These are phyloP conservation scores for Takifugu flavidus DNA, from an alignment of 2,113 vertebrate species.

Conservation along the genomic window DNA sequence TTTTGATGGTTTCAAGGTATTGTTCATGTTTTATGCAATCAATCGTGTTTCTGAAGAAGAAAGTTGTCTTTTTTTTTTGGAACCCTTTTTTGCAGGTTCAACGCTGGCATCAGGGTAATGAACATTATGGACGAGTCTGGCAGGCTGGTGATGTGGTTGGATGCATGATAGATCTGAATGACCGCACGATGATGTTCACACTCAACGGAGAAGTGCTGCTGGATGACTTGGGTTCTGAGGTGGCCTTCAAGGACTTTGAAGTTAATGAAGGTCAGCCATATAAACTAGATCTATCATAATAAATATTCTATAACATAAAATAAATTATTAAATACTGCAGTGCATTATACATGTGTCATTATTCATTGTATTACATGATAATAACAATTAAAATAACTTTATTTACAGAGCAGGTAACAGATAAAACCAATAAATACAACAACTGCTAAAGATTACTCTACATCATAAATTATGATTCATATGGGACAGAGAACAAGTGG, in stretches of 20 bases:
- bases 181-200: constrained; percentile 95
- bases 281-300: not conserved
- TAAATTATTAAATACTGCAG: no score
- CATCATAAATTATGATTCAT: no score
- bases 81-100: constrained; percentile 78
- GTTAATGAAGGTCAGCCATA: constrained; percentile 82
- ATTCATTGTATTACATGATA: no score
- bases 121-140: constrained; percentile 94
- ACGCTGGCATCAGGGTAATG: constrained; percentile 94
- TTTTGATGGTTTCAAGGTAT: constrained; percentile 94
- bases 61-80: not conserved
- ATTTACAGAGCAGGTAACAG: no score
- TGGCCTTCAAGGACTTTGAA: constrained; percentile 95
- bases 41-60: not conserved
- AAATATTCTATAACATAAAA: no score
- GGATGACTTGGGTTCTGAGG: constrained; percentile 92
- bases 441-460: no score
- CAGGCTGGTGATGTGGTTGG: constrained; percentile 88
- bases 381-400: no score
- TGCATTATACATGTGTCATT: no score
- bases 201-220: constrained; percentile 93
- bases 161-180: constrained; percentile 94
- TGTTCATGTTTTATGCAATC: constrained; percentile 7
- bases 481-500: no score
- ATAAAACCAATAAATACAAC: no score